A percentile compares a stretch with the other conserved stretches of the same genome.
Evolutionary conservation across 1,140 invertebrate genomes (phyloP).

Genomic region (Dendroctonus valens): DNA sequence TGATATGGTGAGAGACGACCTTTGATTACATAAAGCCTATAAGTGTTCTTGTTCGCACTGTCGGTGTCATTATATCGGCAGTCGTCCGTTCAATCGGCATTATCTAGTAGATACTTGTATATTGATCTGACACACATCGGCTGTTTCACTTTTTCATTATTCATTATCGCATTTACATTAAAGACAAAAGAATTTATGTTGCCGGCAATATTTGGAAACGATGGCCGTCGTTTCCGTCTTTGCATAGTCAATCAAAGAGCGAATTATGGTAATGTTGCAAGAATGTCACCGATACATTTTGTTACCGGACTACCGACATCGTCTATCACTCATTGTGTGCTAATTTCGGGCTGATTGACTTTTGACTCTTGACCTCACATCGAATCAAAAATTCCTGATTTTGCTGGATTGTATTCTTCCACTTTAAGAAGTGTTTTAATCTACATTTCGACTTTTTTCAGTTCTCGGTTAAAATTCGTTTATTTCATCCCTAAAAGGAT

Average conservation of each 20-base stretch:
- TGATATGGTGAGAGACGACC: conserved; percentile 18
- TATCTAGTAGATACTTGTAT: too few relatives aligned
- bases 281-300: conserved; percentile 25
- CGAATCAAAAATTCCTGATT: conserved; percentile 23
- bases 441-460: too few relatives aligned
- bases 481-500: neutral
- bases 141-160: neutral
- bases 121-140: too few relatives aligned
- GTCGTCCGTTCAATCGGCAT: neutral
- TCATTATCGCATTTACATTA: conserved; percentile 12
- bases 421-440: too few relatives aligned
- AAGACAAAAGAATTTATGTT: conserved; percentile 16
- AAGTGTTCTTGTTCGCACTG: conserved; percentile 19
- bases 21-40: conserved; percentile 24
- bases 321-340: conserved; percentile 26
- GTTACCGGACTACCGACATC: conserved; percentile 3
- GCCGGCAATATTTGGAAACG: conserved; percentile 13
- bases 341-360: conserved; percentile 33
- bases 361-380: conserved; percentile 28
- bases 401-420: conserved; percentile 17
- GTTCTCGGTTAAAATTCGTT: too few relatives aligned
- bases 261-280: conserved; percentile 23
- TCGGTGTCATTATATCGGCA: conserved; percentile 12
- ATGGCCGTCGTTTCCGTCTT: conserved; percentile 9
- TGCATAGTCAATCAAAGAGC: conserved; percentile 22